phyloP scores from a whole-genome alignment of 2,797 vertebrate genomes.

The Lutjanus campechanus region DNA sequence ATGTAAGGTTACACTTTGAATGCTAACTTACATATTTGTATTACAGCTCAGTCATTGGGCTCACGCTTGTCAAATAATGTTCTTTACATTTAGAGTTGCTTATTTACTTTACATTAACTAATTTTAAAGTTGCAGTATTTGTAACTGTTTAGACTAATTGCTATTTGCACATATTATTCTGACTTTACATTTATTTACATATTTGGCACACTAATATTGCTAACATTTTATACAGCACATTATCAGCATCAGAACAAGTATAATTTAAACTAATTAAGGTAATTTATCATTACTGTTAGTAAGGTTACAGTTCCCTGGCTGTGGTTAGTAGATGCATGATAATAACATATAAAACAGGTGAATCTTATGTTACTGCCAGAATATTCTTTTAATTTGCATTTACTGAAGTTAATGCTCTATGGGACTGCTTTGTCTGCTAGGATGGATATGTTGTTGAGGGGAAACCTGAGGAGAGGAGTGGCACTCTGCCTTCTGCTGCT shows the following conservation, averaged over 20 bases:
- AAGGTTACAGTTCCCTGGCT: constrained; percentile 7
- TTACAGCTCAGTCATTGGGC: background rate
- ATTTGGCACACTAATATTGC: background rate
- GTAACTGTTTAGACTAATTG: background rate
- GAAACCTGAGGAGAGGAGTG: constrained; percentile 83
- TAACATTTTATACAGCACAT: background rate
- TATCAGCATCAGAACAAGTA: background rate
- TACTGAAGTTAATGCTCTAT: background rate
- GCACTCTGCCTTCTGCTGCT: constrained; percentile 82
- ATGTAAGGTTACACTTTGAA: constrained; percentile 1
- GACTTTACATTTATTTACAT: background rate
- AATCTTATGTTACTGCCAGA: background rate
- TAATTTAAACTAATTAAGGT: background rate
- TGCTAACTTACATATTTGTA: background rate
- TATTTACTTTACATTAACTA: constrained; percentile 3
- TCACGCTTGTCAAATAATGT: background rate
- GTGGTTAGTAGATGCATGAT: constrained; percentile 12
- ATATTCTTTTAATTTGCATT: background rate
- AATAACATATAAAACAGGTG: background rate
- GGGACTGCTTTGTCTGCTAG: constrained; percentile 39
- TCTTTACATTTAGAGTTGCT: background rate
- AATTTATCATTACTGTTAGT: background rate
- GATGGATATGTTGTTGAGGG: constrained; percentile 73
- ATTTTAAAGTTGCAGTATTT: constrained; percentile 4
- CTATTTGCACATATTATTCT: background rate